A percentile compares a stretch with the other conserved stretches of the same genome.
Conservation (phyloP, 1,140 invertebrate genomes). For the Hypsibius dujardini region DNA sequence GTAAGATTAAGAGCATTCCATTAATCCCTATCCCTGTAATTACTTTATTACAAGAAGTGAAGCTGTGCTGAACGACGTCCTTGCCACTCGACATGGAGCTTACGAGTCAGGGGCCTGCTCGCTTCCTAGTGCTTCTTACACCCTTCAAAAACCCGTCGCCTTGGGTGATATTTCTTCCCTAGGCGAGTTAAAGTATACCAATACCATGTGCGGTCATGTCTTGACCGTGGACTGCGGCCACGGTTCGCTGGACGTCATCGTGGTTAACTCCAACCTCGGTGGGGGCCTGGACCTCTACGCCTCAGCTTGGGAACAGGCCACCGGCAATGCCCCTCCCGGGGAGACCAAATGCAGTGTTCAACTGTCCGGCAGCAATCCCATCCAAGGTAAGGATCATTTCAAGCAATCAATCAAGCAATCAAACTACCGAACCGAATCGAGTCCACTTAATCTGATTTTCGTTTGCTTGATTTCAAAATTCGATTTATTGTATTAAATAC, state of each 20-base stretch:
- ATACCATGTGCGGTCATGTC: not conserved
- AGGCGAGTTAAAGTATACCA: not conserved
- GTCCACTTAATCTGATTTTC: too few species aligned
- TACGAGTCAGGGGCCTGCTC: not conserved
- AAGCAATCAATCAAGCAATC: too few species aligned
- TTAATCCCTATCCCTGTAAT: too few species aligned
- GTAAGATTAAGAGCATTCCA: too few species aligned
- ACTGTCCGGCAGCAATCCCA: not conserved
- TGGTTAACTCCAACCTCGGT: not conserved
- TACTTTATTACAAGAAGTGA: too few species aligned
- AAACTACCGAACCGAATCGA: too few species aligned
- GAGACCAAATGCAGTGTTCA: not conserved
- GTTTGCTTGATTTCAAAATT: too few species aligned
- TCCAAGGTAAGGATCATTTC: not conserved
- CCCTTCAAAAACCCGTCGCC: not conserved
- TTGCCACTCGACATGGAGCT: not conserved
- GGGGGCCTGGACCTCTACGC: constrained; percentile 3
- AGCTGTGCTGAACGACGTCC: not conserved
- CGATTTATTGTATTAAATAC: too few species aligned
- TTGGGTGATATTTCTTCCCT: not conserved
- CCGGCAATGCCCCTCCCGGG: not conserved
- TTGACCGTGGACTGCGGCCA: not conserved
- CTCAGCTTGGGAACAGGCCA: not conserved
- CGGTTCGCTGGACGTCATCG: not conserved
- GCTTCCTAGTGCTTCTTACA: not conserved